These are phyloP conservation scores for Sardina pilchardus DNA, from an alignment of 2,113 vertebrate genomes.

Conservation along the genomic window DNA sequence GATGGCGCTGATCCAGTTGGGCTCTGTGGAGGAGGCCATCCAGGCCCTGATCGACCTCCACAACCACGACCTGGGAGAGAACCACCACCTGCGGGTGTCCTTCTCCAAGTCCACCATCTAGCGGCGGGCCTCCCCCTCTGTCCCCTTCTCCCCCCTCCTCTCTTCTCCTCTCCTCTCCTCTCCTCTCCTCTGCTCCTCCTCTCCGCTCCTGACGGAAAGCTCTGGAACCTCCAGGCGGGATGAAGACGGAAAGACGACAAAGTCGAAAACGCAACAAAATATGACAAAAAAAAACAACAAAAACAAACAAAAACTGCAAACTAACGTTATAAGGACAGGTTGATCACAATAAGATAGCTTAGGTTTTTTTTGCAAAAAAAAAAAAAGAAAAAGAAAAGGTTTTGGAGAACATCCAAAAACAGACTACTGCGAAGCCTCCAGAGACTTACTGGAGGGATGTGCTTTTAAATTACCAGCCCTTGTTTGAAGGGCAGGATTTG, in stretches of 20 bases:
- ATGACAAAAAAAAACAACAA: background rate
- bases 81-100: slow-evolving; percentile 80
- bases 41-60: slow-evolving; percentile 83
- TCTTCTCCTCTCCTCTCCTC: background rate
- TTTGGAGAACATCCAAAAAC: slow-evolving; percentile 15
- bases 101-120: slow-evolving; percentile 81
- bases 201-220: slow-evolving; percentile 49
- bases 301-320: background rate
- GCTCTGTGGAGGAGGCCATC: slow-evolving; percentile 83
- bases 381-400: slow-evolving; percentile 14
- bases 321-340: slow-evolving; percentile 26
- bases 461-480: slow-evolving; percentile 49
- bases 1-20: slow-evolving; percentile 84
- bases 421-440: slow-evolving; percentile 64
- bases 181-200: background rate
- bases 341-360: slow-evolving; percentile 44
- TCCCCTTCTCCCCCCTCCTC: background rate
- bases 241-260: background rate
- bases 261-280: slow-evolving; percentile 3
- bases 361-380: slow-evolving; percentile 43
- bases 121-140: background rate
- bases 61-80: slow-evolving; percentile 81
- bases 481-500: slow-evolving; percentile 49
- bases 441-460: slow-evolving; percentile 61
- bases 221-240: background rate